Conservation (phyloP, 2,113 vertebrate genomes). For the Neolamprologus sp. region DNA sequence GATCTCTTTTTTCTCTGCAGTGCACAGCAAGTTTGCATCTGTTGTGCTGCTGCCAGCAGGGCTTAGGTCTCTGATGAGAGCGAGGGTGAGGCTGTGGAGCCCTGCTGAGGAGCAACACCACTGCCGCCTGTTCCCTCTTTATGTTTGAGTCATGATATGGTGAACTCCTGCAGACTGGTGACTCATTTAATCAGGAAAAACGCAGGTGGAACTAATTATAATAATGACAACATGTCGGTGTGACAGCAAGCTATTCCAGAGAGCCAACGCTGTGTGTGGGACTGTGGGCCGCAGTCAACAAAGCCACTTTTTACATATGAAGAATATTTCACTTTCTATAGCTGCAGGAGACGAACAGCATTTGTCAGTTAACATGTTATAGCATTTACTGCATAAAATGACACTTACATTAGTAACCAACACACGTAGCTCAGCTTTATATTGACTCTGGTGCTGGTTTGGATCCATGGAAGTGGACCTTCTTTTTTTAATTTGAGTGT, state of each 20-base stretch:
- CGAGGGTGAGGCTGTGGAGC: neutral
- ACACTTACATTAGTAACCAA: neutral
- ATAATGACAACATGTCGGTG: neutral
- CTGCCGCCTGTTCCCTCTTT: neutral
- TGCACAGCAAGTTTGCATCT: neutral
- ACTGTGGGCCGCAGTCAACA: fast-evolving
- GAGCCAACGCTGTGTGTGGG: neutral
- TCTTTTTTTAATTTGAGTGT: neutral
- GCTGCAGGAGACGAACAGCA: fast-evolving
- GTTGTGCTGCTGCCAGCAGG: neutral
- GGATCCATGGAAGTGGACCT: neutral
- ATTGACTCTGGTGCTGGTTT: neutral
- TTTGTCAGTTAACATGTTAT: neutral
- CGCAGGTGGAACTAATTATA: neutral
- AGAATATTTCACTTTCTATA: neutral
- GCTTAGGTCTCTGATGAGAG: neutral
- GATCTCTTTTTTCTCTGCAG: neutral
- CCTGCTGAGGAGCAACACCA: neutral
- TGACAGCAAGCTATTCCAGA: neutral
- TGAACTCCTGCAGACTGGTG: neutral
- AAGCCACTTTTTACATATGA: neutral
- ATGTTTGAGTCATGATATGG: neutral
- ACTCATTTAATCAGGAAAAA: neutral
- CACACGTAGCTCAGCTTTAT: neutral
- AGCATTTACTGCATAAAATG: fast-evolving